A percentile compares a stretch with the other conserved stretches of the same genome.
These are phyloP conservation scores for Luperina testacea DNA, from an alignment of 2,888 invertebrate species.

Conservation along the genomic window DNA sequence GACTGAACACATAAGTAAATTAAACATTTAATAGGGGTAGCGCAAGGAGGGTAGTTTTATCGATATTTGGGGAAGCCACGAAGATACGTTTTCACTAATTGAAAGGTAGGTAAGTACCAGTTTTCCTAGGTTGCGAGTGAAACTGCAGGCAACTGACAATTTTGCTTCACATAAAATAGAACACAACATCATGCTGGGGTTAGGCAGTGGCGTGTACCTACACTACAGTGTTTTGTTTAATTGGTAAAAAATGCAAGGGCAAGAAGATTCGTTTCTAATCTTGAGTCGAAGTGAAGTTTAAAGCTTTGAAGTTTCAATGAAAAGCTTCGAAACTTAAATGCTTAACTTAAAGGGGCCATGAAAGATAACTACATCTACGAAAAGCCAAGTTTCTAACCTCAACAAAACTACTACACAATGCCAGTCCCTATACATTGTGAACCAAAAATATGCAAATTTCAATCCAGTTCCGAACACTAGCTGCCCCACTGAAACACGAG, in stretches of 20 bases:
- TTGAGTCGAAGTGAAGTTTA: background rate
- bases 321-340: background rate
- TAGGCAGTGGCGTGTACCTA: background rate
- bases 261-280: background rate
- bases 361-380: background rate
- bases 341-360: background rate
- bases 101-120: background rate
- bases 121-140: background rate
- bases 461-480: constrained; percentile 4
- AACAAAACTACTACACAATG: background rate
- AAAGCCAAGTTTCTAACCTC: background rate
- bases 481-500: constrained; percentile 8
- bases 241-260: background rate
- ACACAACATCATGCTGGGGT: background rate
- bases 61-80: no score
- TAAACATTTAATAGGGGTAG: background rate
- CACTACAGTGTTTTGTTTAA: background rate
- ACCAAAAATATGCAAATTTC: constrained; percentile 49
- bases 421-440: background rate
- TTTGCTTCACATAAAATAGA: background rate
- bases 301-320: background rate
- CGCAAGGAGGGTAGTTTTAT: background rate
- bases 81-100: background rate
- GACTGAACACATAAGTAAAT: background rate
- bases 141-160: background rate